phyloP scores from a whole-genome alignment of 2,797 vertebrate species.

The Bovichtus variegatus region DNA sequence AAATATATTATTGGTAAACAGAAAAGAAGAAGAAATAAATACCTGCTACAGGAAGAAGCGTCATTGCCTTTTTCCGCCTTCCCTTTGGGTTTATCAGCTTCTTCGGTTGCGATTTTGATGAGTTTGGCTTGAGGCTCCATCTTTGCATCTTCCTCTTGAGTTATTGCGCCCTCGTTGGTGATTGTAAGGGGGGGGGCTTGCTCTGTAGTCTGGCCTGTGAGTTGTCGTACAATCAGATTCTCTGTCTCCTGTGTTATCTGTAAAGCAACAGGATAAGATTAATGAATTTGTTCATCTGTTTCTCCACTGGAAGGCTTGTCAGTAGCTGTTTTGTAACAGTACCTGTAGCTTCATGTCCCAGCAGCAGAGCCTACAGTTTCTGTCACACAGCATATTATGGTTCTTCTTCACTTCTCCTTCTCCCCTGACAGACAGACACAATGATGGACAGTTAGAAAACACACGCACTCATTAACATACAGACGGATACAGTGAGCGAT shows the following conservation, averaged over 20 bases:
- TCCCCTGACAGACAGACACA: constrained; percentile 55
- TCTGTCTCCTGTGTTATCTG: constrained; percentile 84
- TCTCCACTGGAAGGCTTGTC: background rate
- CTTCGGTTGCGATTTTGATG: background rate
- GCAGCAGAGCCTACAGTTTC: constrained; percentile 83
- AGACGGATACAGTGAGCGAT: background rate
- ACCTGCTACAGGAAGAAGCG: constrained; percentile 40
- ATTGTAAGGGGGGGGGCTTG: background rate
- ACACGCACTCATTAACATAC: background rate
- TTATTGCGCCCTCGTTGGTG: constrained; percentile 9
- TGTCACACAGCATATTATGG: constrained; percentile 78
- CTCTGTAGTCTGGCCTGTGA: constrained; percentile 58
- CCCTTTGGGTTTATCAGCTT: background rate
- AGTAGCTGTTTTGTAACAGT: constrained; percentile 5
- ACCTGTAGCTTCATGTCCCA: constrained; percentile 86
- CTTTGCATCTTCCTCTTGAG: background rate
- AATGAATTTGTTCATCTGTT: background rate
- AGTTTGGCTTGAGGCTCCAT: constrained; percentile 5
- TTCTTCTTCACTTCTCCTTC: constrained; percentile 63
- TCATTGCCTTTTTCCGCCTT: constrained; percentile 5
- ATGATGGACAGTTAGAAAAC: background rate
- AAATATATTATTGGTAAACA: background rate
- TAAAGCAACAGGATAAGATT: background rate
- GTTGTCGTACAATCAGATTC: constrained; percentile 78
- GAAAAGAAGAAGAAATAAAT: background rate